Conservation (phyloP, 2,888 invertebrate species). For the Machimus rusticus region DNA sequence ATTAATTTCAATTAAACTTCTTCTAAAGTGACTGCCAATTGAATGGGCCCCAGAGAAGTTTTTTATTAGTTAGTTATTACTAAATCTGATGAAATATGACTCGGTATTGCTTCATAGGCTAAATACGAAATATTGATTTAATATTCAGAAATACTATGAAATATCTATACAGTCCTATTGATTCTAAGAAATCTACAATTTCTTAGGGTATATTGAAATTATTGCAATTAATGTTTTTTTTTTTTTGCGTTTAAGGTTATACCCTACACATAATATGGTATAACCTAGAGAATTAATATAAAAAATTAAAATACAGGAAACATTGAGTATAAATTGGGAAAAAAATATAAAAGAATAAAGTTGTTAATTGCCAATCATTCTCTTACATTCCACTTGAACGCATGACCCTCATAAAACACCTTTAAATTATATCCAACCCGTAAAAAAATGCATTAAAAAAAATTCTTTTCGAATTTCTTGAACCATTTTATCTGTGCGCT, state of each 20-base stretch:
- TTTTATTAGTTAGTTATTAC: neutral
- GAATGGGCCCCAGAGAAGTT: neutral
- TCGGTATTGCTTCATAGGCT: neutral
- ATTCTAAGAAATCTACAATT: too few species aligned
- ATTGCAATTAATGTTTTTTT: too few species aligned
- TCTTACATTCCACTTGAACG: too few species aligned
- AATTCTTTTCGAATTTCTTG: too few species aligned
- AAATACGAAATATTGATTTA: neutral
- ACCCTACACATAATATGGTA: neutral
- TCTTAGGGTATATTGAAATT: too few species aligned
- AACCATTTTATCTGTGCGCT: neutral
- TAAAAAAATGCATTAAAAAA: neutral
- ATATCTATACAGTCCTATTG: neutral
- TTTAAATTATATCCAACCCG: neutral
- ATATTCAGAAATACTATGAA: neutral
- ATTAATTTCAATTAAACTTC: conserved; percentile 13
- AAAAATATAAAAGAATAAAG: neutral
- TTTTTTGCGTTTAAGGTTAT: too few species aligned
- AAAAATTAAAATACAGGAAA: too few species aligned
- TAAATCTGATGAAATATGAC: neutral
- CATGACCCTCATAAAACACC: neutral
- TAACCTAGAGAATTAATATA: too few species aligned
- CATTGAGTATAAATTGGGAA: too few species aligned
- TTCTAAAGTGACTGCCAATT: neutral
- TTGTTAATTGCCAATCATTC: neutral